Percentiles rank a stretch among this genome's conserved stretches.
phyloP scores from a whole-genome alignment of 2,113 vertebrate genomes.

The Ceyx melanurus region DNA sequence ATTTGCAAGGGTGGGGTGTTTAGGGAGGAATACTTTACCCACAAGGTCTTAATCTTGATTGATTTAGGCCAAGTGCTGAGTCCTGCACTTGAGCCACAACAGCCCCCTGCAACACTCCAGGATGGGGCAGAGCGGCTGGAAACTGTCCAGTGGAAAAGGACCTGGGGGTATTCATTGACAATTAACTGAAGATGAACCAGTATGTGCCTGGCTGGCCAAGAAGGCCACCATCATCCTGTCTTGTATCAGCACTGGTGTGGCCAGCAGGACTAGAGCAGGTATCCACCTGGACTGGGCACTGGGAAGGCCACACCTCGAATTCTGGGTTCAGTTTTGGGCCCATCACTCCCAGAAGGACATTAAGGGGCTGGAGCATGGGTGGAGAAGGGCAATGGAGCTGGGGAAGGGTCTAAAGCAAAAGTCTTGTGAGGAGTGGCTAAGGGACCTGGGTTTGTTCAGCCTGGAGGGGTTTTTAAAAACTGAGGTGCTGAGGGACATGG shows the following conservation, averaged over 20 bases:
- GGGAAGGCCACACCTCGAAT: neutral
- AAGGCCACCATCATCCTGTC: too few species aligned
- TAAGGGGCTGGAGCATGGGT: neutral
- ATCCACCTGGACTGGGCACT: neutral
- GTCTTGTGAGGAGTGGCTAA: neutral
- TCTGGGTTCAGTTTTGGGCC: neutral
- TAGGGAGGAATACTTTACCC: neutral
- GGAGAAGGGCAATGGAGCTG: neutral
- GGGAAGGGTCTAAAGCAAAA: neutral
- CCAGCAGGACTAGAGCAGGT: neutral
- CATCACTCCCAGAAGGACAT: neutral
- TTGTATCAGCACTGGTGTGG: neutral
- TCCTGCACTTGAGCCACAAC: neutral
- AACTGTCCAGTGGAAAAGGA: neutral
- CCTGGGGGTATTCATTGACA: neutral
- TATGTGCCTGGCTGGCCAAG: neutral
- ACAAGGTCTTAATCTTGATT: neutral
- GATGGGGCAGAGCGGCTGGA: neutral
- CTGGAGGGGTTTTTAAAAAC: neutral
- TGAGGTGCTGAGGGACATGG: neutral
- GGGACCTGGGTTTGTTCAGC: too few species aligned
- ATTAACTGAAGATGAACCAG: neutral
- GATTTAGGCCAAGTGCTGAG: neutral
- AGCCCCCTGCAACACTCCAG: neutral
- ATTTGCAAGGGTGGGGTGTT: fast-evolving